Evolutionary conservation across 2,797 vertebrate species (phyloP).

Genomic region (Podarcis lilfordi): DNA sequence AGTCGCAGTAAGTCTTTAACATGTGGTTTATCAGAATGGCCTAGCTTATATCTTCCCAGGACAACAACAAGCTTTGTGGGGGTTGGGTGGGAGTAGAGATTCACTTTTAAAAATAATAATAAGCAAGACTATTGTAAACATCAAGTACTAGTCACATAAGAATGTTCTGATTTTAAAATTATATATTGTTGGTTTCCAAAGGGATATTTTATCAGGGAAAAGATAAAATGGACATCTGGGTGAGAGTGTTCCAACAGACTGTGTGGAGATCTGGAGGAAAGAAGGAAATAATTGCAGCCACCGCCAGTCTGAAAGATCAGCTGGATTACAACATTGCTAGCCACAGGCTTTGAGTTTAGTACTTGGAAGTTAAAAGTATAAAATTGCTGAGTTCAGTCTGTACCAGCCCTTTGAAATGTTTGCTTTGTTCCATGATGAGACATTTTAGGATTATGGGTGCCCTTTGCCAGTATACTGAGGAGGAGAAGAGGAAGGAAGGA

Average conservation of each 20-base stretch:
- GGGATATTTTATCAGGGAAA: background rate
- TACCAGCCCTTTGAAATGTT: constrained; percentile 4
- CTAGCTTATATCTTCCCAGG: background rate
- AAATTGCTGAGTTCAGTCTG: constrained; percentile 31
- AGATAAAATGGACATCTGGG: background rate
- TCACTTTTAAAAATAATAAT: background rate
- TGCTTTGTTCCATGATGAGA: constrained; percentile 15
- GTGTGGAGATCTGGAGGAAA: background rate
- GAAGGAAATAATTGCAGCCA: constrained; percentile 27
- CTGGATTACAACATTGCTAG: background rate
- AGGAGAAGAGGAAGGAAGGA: background rate
- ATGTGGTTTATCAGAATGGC: background rate
- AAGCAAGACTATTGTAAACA: background rate
- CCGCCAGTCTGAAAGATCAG: constrained; percentile 8
- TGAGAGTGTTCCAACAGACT: constrained; percentile 40
- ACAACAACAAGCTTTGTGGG: background rate
- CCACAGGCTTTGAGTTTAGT: constrained; percentile 24
- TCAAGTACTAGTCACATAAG: background rate
- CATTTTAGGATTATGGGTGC: constrained; percentile 26
- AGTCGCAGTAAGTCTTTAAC: background rate
- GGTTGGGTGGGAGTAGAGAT: background rate
- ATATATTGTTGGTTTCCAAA: background rate
- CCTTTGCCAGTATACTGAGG: background rate
- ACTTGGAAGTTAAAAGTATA: constrained; percentile 41
- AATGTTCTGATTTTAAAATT: background rate